Conservation (phyloP, 2,797 vertebrate species). For the Melopsittacus undulatus region DNA sequence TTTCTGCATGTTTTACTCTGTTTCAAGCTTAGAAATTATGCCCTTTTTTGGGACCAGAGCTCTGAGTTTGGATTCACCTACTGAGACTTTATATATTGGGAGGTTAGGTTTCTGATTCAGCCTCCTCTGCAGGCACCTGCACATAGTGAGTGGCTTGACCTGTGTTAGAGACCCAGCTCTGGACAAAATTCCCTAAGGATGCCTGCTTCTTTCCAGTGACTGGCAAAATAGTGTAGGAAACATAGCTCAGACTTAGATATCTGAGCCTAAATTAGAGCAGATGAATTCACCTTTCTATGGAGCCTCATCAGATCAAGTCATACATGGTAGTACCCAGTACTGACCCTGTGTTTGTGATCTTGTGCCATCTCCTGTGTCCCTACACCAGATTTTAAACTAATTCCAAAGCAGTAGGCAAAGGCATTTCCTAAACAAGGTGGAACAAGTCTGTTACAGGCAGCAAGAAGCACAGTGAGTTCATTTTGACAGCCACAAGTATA, state of each 20-base stretch:
- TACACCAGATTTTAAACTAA: background rate
- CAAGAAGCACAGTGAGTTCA: background rate
- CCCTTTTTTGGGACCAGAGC: background rate
- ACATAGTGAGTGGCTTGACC: background rate
- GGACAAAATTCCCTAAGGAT: background rate
- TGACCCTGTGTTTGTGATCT: background rate
- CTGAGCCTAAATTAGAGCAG: background rate
- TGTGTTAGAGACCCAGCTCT: background rate
- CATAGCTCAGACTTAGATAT: background rate
- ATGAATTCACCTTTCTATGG: background rate
- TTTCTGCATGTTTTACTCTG: background rate
- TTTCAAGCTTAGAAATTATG: background rate
- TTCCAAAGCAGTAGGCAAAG: background rate
- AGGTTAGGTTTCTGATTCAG: background rate
- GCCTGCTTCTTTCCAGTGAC: background rate
- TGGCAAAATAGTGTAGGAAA: background rate
- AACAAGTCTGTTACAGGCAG: background rate
- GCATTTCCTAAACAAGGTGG: background rate
- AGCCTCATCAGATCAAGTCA: background rate
- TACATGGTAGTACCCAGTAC: background rate
- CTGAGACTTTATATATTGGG: background rate
- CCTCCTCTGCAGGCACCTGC: background rate
- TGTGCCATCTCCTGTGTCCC: background rate
- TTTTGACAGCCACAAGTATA: background rate
- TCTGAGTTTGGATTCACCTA: background rate